phyloP scores from a whole-genome alignment of 2,888 invertebrate genomes.

The Lymantria monacha region DNA sequence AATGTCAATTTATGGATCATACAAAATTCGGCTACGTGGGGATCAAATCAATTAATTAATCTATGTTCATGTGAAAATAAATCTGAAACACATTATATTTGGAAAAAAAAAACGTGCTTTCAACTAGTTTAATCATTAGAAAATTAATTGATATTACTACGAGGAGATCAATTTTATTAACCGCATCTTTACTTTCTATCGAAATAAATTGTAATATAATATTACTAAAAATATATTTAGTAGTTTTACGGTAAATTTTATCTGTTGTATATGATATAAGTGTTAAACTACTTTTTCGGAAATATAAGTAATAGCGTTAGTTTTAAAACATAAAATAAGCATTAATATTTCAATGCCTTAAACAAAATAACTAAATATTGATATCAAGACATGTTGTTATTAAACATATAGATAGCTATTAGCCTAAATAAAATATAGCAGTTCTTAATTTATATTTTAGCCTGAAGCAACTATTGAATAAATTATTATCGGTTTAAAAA shows the following conservation, averaged over 20 bases:
- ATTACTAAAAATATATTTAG: background rate
- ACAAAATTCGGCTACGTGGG: too few relatives aligned
- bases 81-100: too few relatives aligned
- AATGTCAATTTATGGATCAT: too few relatives aligned
- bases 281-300: too few relatives aligned
- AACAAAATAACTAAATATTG: background rate
- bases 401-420: background rate
- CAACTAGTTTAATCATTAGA: background rate
- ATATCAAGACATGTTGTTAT: background rate
- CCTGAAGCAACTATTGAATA: too few relatives aligned
- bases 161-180: background rate
- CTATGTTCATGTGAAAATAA: too few relatives aligned
- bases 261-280: background rate
- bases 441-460: too few relatives aligned
- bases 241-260: background rate
- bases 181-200: background rate
- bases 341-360: background rate
- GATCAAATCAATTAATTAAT: too few relatives aligned
- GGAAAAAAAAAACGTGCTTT: too few relatives aligned
- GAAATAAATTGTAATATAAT: background rate
- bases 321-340: background rate
- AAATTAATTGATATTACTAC: background rate
- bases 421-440: background rate
- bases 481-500: too few relatives aligned
- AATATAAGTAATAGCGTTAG: background rate